phyloP scores from a whole-genome alignment of 2,797 vertebrate species.

The Poecile montanus region DNA sequence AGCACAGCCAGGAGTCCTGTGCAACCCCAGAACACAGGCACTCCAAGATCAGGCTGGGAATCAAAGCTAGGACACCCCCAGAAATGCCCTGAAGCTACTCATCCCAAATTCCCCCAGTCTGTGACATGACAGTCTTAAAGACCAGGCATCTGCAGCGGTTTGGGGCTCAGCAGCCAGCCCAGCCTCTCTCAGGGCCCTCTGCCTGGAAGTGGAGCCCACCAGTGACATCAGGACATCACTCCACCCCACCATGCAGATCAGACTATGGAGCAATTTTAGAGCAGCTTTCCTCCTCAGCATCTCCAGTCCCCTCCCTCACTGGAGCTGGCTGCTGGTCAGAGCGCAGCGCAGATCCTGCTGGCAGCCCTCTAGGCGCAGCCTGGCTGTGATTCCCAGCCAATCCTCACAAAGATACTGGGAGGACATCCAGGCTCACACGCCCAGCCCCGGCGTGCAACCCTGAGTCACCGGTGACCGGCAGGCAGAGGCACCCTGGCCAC shows the following conservation, averaged over 20 bases:
- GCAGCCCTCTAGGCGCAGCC: not conserved
- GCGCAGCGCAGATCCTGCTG: not conserved
- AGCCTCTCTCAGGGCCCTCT: not conserved
- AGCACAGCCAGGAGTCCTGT: not conserved
- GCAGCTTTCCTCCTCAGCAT: not conserved
- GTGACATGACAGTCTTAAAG: fast-evolving
- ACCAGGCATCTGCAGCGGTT: not conserved
- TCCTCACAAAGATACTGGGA: not conserved
- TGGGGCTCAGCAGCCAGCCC: not conserved
- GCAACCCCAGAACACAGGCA: not conserved
- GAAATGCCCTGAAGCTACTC: fast-evolving
- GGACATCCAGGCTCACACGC: not conserved
- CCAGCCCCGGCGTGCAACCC: not conserved
- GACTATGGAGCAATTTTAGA: not conserved
- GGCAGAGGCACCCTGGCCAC: not conserved
- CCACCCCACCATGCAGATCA: not conserved
- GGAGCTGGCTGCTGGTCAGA: not conserved
- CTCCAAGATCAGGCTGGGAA: not conserved
- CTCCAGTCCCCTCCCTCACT: not conserved
- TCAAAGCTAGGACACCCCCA: not conserved
- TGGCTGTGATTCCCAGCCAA: not conserved
- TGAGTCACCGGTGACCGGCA: slow-evolving; percentile 14
- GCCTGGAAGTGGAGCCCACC: not conserved
- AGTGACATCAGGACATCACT: not conserved
- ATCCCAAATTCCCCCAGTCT: not conserved